phyloP scores from a whole-genome alignment of 2,888 invertebrate species.

The Ophion costatus region DNA sequence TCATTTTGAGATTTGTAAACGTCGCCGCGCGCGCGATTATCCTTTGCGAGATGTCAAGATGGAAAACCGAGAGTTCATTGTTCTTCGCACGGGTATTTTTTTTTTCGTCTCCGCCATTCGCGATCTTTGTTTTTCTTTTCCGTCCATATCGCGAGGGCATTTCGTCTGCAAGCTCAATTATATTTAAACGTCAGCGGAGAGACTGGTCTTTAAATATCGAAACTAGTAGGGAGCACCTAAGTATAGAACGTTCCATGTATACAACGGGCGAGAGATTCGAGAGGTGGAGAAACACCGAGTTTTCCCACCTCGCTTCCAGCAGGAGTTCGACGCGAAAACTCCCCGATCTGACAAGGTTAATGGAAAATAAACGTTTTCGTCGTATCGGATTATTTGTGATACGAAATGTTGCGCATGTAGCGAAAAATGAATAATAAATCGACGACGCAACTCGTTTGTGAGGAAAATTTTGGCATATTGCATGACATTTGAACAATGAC shows the following conservation, averaged over 20 bases:
- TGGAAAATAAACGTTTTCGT: neutral
- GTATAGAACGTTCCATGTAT: slow-evolving; percentile 60
- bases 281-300: slow-evolving; percentile 23
- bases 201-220: slow-evolving; percentile 62
- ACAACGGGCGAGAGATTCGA: slow-evolving; percentile 43
- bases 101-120: neutral
- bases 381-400: neutral
- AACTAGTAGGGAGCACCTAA: slow-evolving; percentile 61
- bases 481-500: neutral
- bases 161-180: slow-evolving; percentile 59
- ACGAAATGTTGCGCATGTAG: neutral
- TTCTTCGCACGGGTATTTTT: slow-evolving; percentile 27
- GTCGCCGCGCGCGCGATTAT: slow-evolving; percentile 43
- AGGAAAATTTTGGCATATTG: neutral
- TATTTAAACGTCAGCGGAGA: slow-evolving; percentile 58
- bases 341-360: slow-evolving; percentile 15
- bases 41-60: slow-evolving; percentile 11
- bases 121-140: slow-evolving; percentile 3
- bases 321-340: neutral
- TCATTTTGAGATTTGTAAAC: slow-evolving; percentile 43
- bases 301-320: slow-evolving; percentile 30
- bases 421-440: neutral
- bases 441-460: neutral
- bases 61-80: slow-evolving; percentile 29
- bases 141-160: slow-evolving; percentile 51